A percentile compares a stretch with the other conserved stretches of the same genome.
Conservation (phyloP, 2,113 vertebrate genomes). For the Casuarius casuarius region DNA sequence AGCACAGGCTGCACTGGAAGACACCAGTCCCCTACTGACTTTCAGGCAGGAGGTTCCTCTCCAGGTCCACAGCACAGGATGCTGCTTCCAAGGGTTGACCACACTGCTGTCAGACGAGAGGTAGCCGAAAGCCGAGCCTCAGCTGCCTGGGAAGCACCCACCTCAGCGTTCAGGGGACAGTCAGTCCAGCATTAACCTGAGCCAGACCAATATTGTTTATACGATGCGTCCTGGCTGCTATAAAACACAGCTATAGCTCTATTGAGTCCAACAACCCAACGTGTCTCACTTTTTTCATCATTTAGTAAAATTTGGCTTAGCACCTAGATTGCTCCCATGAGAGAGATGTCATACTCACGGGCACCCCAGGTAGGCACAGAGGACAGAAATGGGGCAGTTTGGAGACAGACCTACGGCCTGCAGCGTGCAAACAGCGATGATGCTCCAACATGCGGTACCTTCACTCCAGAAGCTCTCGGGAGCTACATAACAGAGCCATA, state of each 20-base stretch:
- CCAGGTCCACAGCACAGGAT: not conserved
- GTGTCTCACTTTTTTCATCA: not conserved
- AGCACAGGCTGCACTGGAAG: not conserved
- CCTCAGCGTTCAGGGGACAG: not conserved
- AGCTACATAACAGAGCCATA: too few species aligned
- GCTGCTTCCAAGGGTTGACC: not conserved
- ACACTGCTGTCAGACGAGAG: not conserved
- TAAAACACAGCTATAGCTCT: not conserved
- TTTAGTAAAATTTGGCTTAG: not conserved
- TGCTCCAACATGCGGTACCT: not conserved
- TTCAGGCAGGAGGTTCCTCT: not conserved
- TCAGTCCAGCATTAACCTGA: not conserved
- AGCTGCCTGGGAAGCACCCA: not conserved
- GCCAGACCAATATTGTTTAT: not conserved
- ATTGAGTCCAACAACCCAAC: fast-evolving
- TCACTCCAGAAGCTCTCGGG: fast-evolving
- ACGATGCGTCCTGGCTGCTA: too few species aligned
- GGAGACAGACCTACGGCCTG: not conserved
- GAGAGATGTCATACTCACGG: too few species aligned
- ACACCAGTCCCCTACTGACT: not conserved
- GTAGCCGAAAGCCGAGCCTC: not conserved
- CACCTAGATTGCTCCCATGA: not conserved
- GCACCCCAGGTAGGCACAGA: fast-evolving
- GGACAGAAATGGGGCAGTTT: not conserved
- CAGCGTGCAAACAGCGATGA: not conserved